Evolutionary conservation across 2,797 vertebrate genomes (phyloP), one percentile per base, ranked within the genome.

Genomic region (Sardinella longiceps): DNA sequence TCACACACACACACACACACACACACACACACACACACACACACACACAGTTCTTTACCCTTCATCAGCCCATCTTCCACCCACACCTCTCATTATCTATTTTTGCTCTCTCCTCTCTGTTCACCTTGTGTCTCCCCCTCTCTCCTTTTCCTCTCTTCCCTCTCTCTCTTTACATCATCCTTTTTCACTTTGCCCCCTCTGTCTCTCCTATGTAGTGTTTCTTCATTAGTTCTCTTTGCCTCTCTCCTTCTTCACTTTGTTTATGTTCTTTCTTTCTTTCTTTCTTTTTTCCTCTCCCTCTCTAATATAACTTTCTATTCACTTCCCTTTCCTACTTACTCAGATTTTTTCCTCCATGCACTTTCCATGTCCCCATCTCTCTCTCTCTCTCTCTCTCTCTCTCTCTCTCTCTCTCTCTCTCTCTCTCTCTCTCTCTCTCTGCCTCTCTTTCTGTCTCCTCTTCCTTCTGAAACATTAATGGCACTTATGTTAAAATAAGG

Each of bases 391-490:
- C 46, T 58, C 80, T 84, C 86, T 86, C 10, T 89, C 82, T 85
- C 50, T 89, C 85, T 87, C 85, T 87, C 39, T 70, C 12, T 28
- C 9, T 28, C n/a, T 20, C 56, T 48, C 37, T 58, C 63, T 83
- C 86, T 86, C 11, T 88, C 82, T 84, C 89, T 88, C 90, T 14
- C 11, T 58, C 80, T 82, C 39, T 37, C 33, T 45, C 51, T 63
- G 74, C n/a, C 43, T 81, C 63, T 2, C 18, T 58, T 66, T 37
- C 58, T 86, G 87, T 87, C 70, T 90, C 86, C 0, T 6, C 84
- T 82, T 87, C 87, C 81, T 84, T 90, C 89, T 95, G 88, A 95
- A 95, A 94, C 91, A 94, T 95, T 95, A 90, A 94, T 94, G 92
- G 87, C 88, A 88, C 90, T 94, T 89, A 93, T 94, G 92, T 94